Conservation (phyloP, 2,888 invertebrate species). For the Gasteruption jaculator region DNA sequence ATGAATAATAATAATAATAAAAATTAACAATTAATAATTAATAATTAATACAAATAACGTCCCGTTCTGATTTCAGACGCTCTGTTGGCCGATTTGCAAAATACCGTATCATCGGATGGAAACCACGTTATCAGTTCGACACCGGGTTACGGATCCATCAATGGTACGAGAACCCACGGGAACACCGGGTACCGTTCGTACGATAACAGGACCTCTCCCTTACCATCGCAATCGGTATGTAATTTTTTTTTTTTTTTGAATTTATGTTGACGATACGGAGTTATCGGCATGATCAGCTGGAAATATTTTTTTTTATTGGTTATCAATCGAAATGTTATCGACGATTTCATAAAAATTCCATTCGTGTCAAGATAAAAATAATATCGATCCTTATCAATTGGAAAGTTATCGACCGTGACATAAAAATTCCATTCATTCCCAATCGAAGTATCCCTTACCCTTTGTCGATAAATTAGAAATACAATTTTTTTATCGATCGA, state of each 20-base stretch:
- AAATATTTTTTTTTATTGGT: no score
- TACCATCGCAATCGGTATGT: conserved; percentile 64
- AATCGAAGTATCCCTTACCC: no score
- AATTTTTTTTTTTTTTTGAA: conserved; percentile 3
- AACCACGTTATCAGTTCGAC: conserved; percentile 53
- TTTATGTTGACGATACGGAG: conserved; percentile 2
- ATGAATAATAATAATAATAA: no score
- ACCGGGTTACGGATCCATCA: conserved; percentile 76
- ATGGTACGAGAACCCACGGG: conserved; percentile 58
- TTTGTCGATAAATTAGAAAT: no score
- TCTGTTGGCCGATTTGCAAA: conserved; percentile 90
- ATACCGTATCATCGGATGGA: conserved; percentile 71
- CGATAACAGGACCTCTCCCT: conserved; percentile 41
- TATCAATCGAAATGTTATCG: no score
- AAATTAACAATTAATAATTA: background rate
- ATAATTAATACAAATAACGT: background rate
- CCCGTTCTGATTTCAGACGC: conserved; percentile 71
- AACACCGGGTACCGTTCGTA: conserved; percentile 34
- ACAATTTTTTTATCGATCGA: no score
- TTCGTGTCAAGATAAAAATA: no score
- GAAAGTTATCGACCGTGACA: no score
- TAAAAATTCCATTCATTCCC: no score
- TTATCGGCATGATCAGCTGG: no score
- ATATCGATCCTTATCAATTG: no score
- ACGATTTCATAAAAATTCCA: no score